Evolutionary conservation across 2,888 invertebrate genomes (phyloP), one percentile per base, ranked within the genome.

Genomic region (Antheraea assamensis): DNA sequence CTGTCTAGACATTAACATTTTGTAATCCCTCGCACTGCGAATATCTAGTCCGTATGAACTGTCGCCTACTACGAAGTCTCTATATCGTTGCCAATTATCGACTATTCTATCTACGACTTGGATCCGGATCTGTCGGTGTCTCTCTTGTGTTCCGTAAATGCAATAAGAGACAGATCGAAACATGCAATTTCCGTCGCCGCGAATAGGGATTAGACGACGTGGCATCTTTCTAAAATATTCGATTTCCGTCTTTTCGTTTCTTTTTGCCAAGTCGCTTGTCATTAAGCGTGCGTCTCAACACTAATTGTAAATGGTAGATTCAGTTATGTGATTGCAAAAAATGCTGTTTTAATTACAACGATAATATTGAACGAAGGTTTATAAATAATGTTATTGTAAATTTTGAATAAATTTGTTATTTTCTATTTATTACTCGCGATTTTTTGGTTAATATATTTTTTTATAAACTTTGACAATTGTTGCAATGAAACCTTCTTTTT

Each of bases 1-100:
- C 71, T 93, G 92, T 42, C 85, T 80, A 0, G 88, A 84, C 93
- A 93, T 93, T 72, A 91, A 77, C n/a, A 76, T 81, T 47, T 84
- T 78, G 73, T 93, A 93, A 74, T 92, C 91, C 0, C 77, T 71
- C 2, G 89, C 78, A 19, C 74, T 80, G 13, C 77, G 76, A 76
- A 93, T 87, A 4, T 77, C 74, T 3, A 78, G 75, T 0, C 91
- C 89, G 78, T 93, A 93, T 7, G 93, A 93, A 0, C 82, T 82
- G 78, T 93, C 93, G 0, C 93, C 92, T 64, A 93, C 90, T 49
- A 93, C 91, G 73, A 93, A 93, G 75, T 93, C 91, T 75, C 90
- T 93, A 76, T 93, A 93, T 66, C 90, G 82, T 68, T 82, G 76
- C 93, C 93, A 93, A 77, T 92, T 87, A 21, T 83, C 80, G 5